Percentiles rank a stretch among this genome's conserved stretches.
phyloP scores from a whole-genome alignment of 2,888 invertebrate genomes.

The Halocaridina rubra region DNA sequence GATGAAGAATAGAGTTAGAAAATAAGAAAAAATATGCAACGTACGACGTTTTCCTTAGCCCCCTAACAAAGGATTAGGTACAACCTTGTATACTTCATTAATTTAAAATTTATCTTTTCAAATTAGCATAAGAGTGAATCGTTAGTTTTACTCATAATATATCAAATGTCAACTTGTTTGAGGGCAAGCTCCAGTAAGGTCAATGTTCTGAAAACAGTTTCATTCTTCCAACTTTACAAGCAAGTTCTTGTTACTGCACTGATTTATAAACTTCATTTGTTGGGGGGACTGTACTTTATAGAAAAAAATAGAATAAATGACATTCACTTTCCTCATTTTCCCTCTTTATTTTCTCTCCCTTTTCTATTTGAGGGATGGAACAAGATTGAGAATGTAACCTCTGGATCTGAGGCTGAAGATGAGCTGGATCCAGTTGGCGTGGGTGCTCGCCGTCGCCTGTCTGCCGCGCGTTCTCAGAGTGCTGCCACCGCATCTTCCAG shows the following conservation, averaged over 20 bases:
- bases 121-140: neutral
- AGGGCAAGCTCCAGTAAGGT: too few relatives aligned
- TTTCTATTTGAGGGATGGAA: constrained; percentile 14
- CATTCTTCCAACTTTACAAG: too few relatives aligned
- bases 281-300: too few relatives aligned
- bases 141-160: too few relatives aligned
- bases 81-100: neutral
- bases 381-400: constrained; percentile 51
- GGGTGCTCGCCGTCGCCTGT: neutral
- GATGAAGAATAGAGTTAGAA: too few relatives aligned
- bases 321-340: too few relatives aligned
- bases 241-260: too few relatives aligned
- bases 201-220: too few relatives aligned
- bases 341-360: neutral
- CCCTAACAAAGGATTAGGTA: neutral
- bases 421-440: constrained; percentile 36
- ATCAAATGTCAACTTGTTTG: too few relatives aligned
- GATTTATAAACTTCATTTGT: too few relatives aligned
- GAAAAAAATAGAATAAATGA: neutral
- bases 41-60: too few relatives aligned
- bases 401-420: constrained; percentile 59
- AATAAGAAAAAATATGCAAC: too few relatives aligned
- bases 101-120: neutral
- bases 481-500: constrained; percentile 8
- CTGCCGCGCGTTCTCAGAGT: constrained; percentile 1